Conservation (phyloP, 2,797 vertebrate genomes). For the Microctenopoma lineatum region DNA sequence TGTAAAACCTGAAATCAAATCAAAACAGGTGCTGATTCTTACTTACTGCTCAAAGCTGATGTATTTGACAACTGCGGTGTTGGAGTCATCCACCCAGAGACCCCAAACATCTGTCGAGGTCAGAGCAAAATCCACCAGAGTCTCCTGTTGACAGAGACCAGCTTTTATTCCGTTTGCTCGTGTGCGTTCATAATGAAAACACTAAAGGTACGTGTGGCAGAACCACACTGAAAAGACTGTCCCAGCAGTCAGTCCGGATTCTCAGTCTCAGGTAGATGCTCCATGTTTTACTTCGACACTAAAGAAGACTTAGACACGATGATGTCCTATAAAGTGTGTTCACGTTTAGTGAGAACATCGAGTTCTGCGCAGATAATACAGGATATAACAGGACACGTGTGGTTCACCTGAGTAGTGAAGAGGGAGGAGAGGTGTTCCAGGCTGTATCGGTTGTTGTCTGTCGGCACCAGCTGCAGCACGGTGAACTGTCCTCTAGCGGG, state of each 20-base stretch:
- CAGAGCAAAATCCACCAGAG: conserved; percentile 91
- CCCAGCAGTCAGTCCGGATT: too few relatives aligned
- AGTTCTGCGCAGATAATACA: too few relatives aligned
- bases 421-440: conserved; percentile 92
- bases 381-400: background rate
- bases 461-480: conserved; percentile 90
- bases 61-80: conserved; percentile 89
- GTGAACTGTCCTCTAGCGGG: conserved; percentile 92
- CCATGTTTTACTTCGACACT: too few relatives aligned
- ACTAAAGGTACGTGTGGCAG: too few relatives aligned
- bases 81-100: conserved; percentile 92
- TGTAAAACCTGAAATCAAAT: too few relatives aligned
- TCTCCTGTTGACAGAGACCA: conserved; percentile 82
- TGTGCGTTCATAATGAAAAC: too few relatives aligned
- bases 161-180: background rate
- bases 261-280: too few relatives aligned
- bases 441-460: conserved; percentile 90
- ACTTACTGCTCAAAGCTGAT: conserved; percentile 96
- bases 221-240: too few relatives aligned
- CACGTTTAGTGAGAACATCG: too few relatives aligned
- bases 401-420: conserved; percentile 88
- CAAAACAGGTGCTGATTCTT: background rate
- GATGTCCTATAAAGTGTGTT: too few relatives aligned
- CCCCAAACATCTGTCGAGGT: conserved; percentile 93
- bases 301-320: too few relatives aligned